These are phyloP conservation scores for Xanthia icteritia DNA, from an alignment of 2,888 invertebrate genomes.

Conservation along the genomic window DNA sequence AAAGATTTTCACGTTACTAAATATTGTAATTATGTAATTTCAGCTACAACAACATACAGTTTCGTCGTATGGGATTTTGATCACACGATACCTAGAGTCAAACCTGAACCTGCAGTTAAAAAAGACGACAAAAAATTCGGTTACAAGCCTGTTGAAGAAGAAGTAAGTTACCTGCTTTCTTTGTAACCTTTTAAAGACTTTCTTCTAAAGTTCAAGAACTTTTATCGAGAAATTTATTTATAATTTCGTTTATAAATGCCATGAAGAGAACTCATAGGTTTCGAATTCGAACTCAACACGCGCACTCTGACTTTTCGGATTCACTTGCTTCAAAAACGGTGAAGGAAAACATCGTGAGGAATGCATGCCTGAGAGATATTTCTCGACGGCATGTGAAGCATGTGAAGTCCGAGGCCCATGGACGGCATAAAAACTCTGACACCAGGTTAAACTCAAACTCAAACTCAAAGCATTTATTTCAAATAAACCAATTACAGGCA, in stretches of 20 bases:
- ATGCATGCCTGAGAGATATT: no score
- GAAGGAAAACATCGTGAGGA: no score
- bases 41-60: slow-evolving; percentile 94
- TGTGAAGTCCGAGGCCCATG: no score
- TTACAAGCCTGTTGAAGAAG: slow-evolving; percentile 35
- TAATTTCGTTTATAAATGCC: neutral
- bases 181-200: neutral
- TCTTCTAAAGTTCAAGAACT: neutral
- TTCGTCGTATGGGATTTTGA: slow-evolving; percentile 95
- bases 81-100: slow-evolving; percentile 83
- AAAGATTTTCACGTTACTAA: no score
- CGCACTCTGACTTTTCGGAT: no score
- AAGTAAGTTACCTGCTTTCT: slow-evolving; percentile 42
- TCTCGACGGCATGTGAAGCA: no score
- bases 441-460: no score
- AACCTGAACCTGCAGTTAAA: slow-evolving; percentile 76
- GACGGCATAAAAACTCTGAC: no score
- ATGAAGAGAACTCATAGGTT: neutral
- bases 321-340: no score
- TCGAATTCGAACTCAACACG: no score
- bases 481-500: no score
- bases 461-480: no score
- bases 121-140: slow-evolving; percentile 71
- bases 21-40: slow-evolving; percentile 43
- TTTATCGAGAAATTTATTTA: neutral